Evolutionary conservation across 2,888 invertebrate genomes (phyloP), one percentile per base, ranked within the genome.

Genomic region (Eupithecia vulgata): DNA sequence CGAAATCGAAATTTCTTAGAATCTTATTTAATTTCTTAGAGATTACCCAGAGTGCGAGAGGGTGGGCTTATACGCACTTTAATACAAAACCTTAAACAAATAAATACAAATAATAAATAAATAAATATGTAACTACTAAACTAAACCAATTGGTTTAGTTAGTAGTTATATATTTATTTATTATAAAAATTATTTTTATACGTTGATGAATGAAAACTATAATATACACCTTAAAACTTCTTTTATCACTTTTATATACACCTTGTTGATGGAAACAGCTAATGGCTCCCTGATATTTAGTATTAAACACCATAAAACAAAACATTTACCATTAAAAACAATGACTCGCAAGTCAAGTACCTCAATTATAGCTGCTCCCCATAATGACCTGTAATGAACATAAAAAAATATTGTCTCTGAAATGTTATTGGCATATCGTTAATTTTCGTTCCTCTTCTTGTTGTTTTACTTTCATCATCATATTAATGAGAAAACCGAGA

Each of bases 341-440:
- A 57, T 57, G 10, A 10, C 57, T 57, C 5, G 25, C 57, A 25
- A 57, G 57, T 57, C 57, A 57, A 57, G 57, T 57, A 57, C 12
- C 57, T 57, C 21, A 21, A 57, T 57, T 57, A 57, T 57, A 57
- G 25, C 25, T 25, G 21, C 52, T 57, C 25, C 12, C 10, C 13
- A 13, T 57, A 57, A 57, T 57, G 25, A 13, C 10, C 12, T 62
- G 62, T 62, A 62, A 62, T 62, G 62, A 62, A 17, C 62, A 62
- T 35, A 35, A 62, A 62, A 34, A 57, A 57, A 57, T 57, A 57
- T 57, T 57, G 21, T 57, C 57, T 25, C 57, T 57, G 57, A 57
- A 57, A 21, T 25, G 57, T 57, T 25, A 57, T 57, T 21, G 13
- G 12, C 8, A 25, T 57, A 25, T 25, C 25, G 21, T 13, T 25